Evolutionary conservation across 1,140 invertebrate genomes (phyloP).

Genomic region (Calosoma granatense): DNA sequence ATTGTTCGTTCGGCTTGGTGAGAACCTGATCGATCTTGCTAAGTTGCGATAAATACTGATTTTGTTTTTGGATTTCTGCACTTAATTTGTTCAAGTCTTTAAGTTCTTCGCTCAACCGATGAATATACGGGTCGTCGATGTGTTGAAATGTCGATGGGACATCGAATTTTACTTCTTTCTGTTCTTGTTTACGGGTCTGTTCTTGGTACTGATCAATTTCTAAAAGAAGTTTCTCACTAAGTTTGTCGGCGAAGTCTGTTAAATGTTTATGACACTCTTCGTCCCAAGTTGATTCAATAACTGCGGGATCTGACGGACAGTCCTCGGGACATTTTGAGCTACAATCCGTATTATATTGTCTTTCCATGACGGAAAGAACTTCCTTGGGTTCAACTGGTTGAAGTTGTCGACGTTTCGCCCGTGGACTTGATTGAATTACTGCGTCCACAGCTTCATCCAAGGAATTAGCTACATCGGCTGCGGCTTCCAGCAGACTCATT

Average conservation of each 20-base stretch:
- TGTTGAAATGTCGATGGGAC: conserved; percentile 24
- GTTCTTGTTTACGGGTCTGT: conserved; percentile 19
- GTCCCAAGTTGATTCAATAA: conserved; percentile 43
- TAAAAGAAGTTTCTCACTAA: conserved; percentile 56
- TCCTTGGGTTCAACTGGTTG: conserved; percentile 42
- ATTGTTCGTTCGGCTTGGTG: not conserved
- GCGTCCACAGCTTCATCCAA: conserved; percentile 56
- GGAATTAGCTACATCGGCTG: conserved; percentile 51
- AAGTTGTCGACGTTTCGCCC: conserved; percentile 40
- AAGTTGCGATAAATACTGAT: conserved; percentile 36
- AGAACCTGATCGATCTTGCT: conserved; percentile 23
- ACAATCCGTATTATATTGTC: conserved; percentile 25
- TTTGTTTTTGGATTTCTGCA: conserved; percentile 42
- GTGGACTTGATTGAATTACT: conserved; percentile 42
- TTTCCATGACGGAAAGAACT: conserved; percentile 42
- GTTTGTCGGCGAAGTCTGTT: conserved; percentile 65
- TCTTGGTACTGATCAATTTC: conserved; percentile 59
- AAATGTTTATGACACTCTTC: conserved; percentile 56
- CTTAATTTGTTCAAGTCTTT: conserved; percentile 45
- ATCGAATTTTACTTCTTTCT: not conserved
- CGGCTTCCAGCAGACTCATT: conserved; percentile 47
- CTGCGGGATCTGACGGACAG: conserved; percentile 27
- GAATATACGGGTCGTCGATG: conserved; percentile 46
- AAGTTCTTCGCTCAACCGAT: conserved; percentile 43
- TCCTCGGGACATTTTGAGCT: too few relatives aligned